Evolutionary conservation across 2,113 vertebrate species (phyloP).

Genomic region (Scatophagus argus): DNA sequence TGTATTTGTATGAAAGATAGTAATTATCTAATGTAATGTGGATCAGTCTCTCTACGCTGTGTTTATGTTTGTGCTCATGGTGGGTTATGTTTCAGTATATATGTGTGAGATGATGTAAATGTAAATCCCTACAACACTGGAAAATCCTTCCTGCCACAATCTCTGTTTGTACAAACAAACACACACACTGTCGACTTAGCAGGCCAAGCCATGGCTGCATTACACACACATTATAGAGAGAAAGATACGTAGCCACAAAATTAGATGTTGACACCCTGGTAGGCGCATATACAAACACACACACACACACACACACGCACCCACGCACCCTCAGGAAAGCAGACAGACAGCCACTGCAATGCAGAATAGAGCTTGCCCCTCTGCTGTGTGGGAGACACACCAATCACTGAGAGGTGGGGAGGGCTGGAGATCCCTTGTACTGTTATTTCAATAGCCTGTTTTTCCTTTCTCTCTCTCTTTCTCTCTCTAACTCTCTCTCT

Average conservation of each 20-base stretch:
- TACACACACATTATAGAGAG: constrained; percentile 15
- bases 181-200: neutral
- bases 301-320: constrained; percentile 28
- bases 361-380: constrained; percentile 69
- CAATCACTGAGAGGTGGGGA: constrained; percentile 56
- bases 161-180: constrained; percentile 8
- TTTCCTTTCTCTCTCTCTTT: constrained; percentile 9
- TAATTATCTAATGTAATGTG: neutral
- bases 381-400: constrained; percentile 59
- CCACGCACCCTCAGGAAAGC: constrained; percentile 43
- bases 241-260: constrained; percentile 13
- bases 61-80: constrained; percentile 27
- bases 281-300: constrained; percentile 26
- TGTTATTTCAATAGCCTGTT: constrained; percentile 24
- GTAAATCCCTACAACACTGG: constrained; percentile 46
- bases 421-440: constrained; percentile 51
- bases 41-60: constrained; percentile 16
- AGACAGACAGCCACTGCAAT: constrained; percentile 77
- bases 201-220: constrained; percentile 4
- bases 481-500: neutral
- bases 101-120: constrained; percentile 9
- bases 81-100: constrained; percentile 1
- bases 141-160: constrained; percentile 43
- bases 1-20: neutral
- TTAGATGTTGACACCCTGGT: constrained; percentile 4